These are phyloP conservation scores for Pantherophis alleghaniensis DNA, from an alignment of 2,797 vertebrate species.

Conservation along the genomic window DNA sequence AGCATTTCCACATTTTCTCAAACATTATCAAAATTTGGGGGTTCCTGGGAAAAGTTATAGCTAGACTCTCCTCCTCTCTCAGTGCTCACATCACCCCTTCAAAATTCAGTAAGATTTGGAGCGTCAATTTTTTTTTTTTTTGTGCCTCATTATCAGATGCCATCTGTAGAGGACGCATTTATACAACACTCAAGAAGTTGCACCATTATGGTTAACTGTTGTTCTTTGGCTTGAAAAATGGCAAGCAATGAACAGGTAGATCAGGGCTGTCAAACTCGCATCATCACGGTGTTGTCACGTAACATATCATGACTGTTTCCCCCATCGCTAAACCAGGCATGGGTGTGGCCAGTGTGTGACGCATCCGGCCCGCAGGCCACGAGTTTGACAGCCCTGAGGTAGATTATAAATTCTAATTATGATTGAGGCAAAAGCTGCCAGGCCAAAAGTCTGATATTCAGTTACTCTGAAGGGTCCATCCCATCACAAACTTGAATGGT, in stretches of 20 bases:
- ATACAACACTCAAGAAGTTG: neutral
- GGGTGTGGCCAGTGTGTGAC: too few relatives aligned
- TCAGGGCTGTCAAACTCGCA: too few relatives aligned
- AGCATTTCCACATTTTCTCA: neutral
- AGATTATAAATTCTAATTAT: neutral
- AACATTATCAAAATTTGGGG: neutral
- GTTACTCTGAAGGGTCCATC: neutral
- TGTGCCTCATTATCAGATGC: neutral
- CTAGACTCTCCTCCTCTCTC: neutral
- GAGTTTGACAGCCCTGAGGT: neutral
- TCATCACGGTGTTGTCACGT: too few relatives aligned
- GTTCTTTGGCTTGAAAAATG: neutral
- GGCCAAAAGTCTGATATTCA: neutral
- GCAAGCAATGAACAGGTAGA: neutral
- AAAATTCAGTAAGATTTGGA: neutral
- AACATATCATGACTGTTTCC: too few relatives aligned
- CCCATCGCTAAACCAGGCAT: too few relatives aligned
- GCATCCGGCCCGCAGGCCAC: too few relatives aligned
- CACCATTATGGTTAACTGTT: neutral
- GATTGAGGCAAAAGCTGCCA: neutral
- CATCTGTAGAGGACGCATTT: neutral
- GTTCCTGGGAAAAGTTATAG: neutral
- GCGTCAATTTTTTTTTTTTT: too few relatives aligned
- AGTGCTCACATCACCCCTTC: neutral
- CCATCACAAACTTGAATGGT: neutral